Base-by-base conservation (phyloP, 2,113 vertebrate species). In the Desmodus rotundus region DNA sequence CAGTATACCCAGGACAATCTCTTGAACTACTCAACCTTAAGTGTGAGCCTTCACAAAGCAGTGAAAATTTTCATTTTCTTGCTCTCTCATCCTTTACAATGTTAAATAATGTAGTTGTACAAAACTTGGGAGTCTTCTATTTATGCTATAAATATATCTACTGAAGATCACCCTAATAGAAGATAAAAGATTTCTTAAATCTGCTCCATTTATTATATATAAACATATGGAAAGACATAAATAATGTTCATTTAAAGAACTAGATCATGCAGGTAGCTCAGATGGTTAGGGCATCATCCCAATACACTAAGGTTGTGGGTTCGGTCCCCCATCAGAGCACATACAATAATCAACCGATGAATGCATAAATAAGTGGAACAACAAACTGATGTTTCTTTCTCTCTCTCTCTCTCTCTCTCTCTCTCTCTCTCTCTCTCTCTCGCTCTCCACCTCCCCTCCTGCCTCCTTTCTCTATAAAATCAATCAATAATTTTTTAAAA, bases 131-230 rank as follows among this genome's bases (percentile, higher is more conserved):
- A 54, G 31, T 68, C 74, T 67, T 81, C 16, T 73, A 65, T 91
- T 82, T 89, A 89, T 3, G 28, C 0, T 63, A 5, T 70, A 74
- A 54, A 68, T 56, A 45, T 54, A 74, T 63, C 33, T 87, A 87
- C 41, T 58, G 4, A 96, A 84, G 26, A 76, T 54, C 22, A 83
- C 47, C 14, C 43, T 19, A 83, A 76, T 5, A 76, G n/a, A 56
- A 93, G 70, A 87, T 31, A 81, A 73, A 67, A 14, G 26, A 89
- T 91, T 94, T 73, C 94, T 80, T 47, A 91, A 88, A 50, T 86
- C 90, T 10, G 87, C 26, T 80, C 54, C 22, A 86, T 33, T 84
- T 63, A 45, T 20, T 92, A 76, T 50, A 67, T 36, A 54, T 56
- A 81, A 80, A 52, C 33, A 89, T 52, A 68, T 47, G 33, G 58